A percentile compares a stretch with the other conserved stretches of the same genome.
These are phyloP conservation scores for Helogale parvula DNA, from an alignment of 2,113 vertebrate species.

Conservation along the genomic window DNA sequence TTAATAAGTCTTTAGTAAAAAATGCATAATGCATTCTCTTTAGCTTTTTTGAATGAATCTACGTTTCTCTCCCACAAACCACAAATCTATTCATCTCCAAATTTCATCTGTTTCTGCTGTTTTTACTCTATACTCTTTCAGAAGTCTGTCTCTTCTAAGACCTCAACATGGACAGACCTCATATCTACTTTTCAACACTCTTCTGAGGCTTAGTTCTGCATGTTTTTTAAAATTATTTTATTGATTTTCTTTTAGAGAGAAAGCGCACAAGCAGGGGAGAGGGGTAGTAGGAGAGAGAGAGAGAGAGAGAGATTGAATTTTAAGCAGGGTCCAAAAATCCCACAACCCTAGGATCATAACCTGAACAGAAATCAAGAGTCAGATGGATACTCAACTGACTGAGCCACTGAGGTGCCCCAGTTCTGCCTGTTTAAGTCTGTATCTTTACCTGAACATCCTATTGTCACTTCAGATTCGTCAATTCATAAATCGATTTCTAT, in stretches of 20 bases:
- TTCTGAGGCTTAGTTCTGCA: conserved; percentile 20
- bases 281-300: no score
- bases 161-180: background rate
- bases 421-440: conserved; percentile 1
- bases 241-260: no score
- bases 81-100: background rate
- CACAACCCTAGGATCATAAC: no score
- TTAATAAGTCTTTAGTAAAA: conserved; percentile 29
- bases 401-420: background rate
- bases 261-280: no score
- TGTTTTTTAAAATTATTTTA: background rate
- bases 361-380: no score
- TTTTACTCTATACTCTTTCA: background rate
- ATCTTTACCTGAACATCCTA: background rate
- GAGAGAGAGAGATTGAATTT: no score
- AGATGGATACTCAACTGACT: no score
- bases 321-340: no score
- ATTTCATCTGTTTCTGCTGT: background rate
- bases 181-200: background rate
- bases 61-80: background rate
- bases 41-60: background rate
- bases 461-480: background rate
- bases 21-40: background rate
- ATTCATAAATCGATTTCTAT: background rate
- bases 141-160: background rate